These are phyloP conservation scores for Scortum barcoo DNA, from an alignment of 2,113 vertebrate genomes.

Conservation along the genomic window DNA sequence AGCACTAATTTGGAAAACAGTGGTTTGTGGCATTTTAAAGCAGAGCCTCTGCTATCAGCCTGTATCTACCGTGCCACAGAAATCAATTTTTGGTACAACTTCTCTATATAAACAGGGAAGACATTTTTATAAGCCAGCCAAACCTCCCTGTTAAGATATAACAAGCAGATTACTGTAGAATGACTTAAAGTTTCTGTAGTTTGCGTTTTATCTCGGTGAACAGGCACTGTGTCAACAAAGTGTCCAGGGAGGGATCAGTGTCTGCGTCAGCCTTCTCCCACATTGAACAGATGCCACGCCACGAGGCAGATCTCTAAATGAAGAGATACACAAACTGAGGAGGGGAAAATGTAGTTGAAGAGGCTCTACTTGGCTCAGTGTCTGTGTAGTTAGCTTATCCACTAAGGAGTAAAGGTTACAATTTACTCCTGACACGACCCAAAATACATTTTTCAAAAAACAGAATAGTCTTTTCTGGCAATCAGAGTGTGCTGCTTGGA, in stretches of 20 bases:
- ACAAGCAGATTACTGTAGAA: not conserved
- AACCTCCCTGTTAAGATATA: not conserved
- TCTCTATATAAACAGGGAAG: not conserved
- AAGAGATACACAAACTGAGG: not conserved
- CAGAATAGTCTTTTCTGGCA: too few species aligned
- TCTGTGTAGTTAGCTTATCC: not conserved
- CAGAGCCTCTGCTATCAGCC: not conserved
- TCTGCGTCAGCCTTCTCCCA: conserved; percentile 42
- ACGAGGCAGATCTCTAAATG: not conserved
- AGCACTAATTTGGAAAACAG: not conserved
- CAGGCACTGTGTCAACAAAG: conserved; percentile 34
- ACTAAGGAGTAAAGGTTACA: not conserved
- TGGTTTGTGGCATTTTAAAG: not conserved
- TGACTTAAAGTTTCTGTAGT: conserved; percentile 1
- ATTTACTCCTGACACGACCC: not conserved
- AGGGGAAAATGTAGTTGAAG: not conserved
- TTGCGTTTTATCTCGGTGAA: conserved; percentile 20
- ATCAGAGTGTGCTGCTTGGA: too few species aligned
- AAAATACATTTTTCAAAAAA: not conserved
- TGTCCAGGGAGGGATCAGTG: conserved; percentile 26
- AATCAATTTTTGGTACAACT: not conserved
- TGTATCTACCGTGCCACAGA: not conserved
- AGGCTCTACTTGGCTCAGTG: not conserved
- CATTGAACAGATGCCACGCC: conserved; percentile 35
- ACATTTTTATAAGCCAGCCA: not conserved